Conservation (phyloP, 2,113 vertebrate species). For the Diglossa brunneiventris region DNA sequence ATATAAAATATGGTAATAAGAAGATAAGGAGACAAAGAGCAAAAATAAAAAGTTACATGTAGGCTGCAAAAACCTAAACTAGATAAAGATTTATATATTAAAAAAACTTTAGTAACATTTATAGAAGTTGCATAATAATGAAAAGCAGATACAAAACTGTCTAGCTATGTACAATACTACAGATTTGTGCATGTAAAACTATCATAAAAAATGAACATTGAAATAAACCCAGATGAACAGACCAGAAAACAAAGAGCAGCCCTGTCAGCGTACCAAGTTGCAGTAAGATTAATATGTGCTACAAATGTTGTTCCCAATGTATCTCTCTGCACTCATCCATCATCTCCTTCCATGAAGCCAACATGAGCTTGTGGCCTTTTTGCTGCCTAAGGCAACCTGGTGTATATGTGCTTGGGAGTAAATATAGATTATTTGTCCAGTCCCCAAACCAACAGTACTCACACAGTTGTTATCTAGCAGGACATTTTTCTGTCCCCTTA, state of each 20-base stretch:
- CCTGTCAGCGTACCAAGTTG: conserved; percentile 42
- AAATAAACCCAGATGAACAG: conserved; percentile 28
- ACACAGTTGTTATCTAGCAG: background rate
- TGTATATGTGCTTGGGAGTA: background rate
- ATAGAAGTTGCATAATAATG: background rate
- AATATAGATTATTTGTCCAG: conserved; percentile 3
- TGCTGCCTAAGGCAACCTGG: conserved; percentile 28
- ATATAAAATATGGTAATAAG: background rate
- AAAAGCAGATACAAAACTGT: background rate
- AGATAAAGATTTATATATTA: background rate
- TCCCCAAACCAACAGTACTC: background rate
- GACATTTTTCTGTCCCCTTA: background rate
- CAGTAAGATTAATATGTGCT: conserved; percentile 49
- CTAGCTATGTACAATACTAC: background rate
- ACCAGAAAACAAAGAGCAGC: conserved; percentile 45
- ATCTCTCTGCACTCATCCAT: conserved; percentile 45
- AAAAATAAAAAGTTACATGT: background rate
- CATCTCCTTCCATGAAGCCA: conserved; percentile 23
- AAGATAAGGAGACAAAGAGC: background rate
- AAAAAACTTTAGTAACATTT: background rate
- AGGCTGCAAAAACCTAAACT: background rate
- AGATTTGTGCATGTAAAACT: background rate
- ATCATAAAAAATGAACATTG: conserved; percentile 6
- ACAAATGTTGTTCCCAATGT: conserved; percentile 35
- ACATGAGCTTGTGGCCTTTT: background rate